Conservation (phyloP, 1,140 invertebrate species). For the Atopsyche davidsoni region DNA sequence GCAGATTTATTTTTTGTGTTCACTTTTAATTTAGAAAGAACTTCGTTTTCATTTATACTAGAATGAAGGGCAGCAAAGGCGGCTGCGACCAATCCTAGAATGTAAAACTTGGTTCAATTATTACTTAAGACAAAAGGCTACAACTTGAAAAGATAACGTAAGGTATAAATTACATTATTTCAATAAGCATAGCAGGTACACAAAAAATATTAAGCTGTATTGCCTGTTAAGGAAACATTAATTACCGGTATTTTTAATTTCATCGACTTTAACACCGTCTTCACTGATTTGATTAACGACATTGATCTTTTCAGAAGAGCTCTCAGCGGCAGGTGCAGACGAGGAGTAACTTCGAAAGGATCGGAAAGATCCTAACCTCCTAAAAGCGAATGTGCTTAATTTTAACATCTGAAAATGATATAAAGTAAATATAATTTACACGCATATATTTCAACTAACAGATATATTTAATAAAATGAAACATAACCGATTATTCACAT, state of each 20-base stretch:
- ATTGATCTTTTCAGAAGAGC: constrained; percentile 34
- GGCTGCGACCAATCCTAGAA: constrained; percentile 50
- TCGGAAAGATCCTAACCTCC: constrained; percentile 44
- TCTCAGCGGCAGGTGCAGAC: constrained; percentile 36
- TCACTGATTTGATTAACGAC: too few species aligned
- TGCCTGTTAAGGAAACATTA: neutral
- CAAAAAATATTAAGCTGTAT: neutral
- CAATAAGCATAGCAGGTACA: neutral
- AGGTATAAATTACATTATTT: neutral
- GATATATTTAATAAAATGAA: neutral
- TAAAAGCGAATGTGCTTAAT: constrained; percentile 41
- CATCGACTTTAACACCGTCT: constrained; percentile 31
- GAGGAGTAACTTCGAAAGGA: constrained; percentile 36
- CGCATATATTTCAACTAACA: neutral
- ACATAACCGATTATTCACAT: neutral
- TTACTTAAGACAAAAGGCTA: too few species aligned
- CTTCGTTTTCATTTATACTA: constrained; percentile 22
- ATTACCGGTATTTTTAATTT: constrained; percentile 11
- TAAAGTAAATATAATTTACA: constrained; percentile 1
- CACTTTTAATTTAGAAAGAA: constrained; percentile 32
- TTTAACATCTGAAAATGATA: constrained; percentile 43
- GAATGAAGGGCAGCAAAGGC: constrained; percentile 54
- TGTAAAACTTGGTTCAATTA: too few species aligned
- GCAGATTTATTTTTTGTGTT: constrained; percentile 35
- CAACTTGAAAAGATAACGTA: constrained; percentile 7